phyloP scores from a whole-genome alignment of 1,140 invertebrate genomes.

The Pomacea maculata region DNA sequence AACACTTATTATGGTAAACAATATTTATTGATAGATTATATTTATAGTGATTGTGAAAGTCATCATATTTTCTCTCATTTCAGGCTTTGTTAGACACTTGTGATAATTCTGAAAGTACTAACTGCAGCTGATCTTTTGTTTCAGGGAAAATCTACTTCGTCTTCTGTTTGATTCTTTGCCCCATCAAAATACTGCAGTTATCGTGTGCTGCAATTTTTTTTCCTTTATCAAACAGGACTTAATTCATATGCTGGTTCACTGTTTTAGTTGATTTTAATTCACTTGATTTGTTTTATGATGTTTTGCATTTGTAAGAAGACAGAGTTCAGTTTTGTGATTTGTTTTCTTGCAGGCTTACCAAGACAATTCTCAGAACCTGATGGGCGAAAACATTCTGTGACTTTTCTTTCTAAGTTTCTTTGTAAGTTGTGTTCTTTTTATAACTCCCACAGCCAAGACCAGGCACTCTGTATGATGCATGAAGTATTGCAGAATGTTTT shows the following conservation, averaged over 20 bases:
- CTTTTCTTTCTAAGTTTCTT: conserved; percentile 17
- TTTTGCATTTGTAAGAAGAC: neutral
- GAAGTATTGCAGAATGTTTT: neutral
- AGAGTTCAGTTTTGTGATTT: neutral
- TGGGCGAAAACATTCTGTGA: conserved; percentile 20
- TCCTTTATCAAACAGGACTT: neutral
- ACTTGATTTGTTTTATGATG: neutral
- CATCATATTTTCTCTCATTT: too few species aligned
- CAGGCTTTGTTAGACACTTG: too few species aligned
- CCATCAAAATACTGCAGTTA: neutral
- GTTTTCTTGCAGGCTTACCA: conserved; percentile 11
- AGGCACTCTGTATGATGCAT: neutral
- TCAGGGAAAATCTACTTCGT: too few species aligned
- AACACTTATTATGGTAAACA: neutral
- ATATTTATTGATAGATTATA: neutral
- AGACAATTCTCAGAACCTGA: conserved; percentile 15
- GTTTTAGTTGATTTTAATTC: neutral
- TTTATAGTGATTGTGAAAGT: too few species aligned
- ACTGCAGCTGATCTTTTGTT: too few species aligned
- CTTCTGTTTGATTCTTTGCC: neutral
- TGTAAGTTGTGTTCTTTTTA: conserved; percentile 4
- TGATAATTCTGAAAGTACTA: too few species aligned
- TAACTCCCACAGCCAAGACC: too few species aligned
- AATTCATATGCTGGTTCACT: neutral
- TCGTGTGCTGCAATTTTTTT: neutral